These are phyloP conservation scores for Clupea harengus DNA, from an alignment of 2,113 vertebrate species.

Conservation along the genomic window DNA sequence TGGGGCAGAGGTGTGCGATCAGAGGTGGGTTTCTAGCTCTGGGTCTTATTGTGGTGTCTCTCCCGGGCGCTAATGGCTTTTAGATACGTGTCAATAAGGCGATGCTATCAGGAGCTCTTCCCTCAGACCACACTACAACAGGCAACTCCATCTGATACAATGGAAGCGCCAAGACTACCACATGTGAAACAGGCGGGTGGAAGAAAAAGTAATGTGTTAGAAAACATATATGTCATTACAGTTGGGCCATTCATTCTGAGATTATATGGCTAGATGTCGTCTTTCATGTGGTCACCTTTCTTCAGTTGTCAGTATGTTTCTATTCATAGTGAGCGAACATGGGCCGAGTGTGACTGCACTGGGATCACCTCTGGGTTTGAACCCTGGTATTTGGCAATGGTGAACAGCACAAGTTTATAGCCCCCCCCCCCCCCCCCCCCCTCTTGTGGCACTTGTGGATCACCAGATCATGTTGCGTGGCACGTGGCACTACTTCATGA, in stretches of 20 bases:
- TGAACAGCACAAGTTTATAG: neutral
- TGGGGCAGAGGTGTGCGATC: slow-evolving; percentile 6
- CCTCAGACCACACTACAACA: neutral
- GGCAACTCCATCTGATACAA: neutral
- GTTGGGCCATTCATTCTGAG: neutral
- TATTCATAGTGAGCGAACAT: no score
- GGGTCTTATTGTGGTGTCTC: neutral
- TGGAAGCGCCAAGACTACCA: neutral
- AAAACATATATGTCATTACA: neutral
- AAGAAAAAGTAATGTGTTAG: neutral
- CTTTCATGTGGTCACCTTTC: neutral
- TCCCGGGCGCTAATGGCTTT: slow-evolving; percentile 16
- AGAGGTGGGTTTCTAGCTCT: neutral
- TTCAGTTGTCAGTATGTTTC: neutral
- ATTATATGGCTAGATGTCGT: neutral
- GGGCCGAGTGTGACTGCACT: neutral
- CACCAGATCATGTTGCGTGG: neutral
- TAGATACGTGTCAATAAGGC: slow-evolving; percentile 16
- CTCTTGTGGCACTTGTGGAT: slow-evolving; percentile 35
- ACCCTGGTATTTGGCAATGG: neutral
- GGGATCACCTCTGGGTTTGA: neutral
- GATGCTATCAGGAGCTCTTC: slow-evolving; percentile 2
- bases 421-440: neutral
- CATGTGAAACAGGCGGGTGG: neutral
- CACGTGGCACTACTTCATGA: neutral